Evolutionary conservation across 2,888 invertebrate genomes (phyloP).

Genomic region (Troilus luridus): DNA sequence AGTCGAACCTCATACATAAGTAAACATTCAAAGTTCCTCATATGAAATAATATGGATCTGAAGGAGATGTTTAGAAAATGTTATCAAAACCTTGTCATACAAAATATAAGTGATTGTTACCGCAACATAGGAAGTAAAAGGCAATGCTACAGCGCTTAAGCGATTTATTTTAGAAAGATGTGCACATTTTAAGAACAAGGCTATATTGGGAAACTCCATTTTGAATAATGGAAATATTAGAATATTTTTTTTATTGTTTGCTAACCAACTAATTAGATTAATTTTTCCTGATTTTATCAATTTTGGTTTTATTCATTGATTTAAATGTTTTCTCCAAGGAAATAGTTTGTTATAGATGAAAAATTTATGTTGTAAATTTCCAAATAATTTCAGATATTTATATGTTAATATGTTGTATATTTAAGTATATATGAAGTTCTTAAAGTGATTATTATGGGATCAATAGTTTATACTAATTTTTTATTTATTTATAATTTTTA

Average conservation of each 20-base stretch:
- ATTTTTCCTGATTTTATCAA: neutral
- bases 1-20: neutral
- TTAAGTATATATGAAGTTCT: neutral
- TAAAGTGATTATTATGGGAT: constrained; percentile 35
- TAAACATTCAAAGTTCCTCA: neutral
- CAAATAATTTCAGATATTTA: neutral
- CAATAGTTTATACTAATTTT: constrained; percentile 8
- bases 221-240: neutral
- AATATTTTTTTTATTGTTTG: neutral
- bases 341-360: neutral
- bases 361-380: neutral
- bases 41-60: neutral
- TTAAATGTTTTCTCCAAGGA: neutral
- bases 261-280: neutral
- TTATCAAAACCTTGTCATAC: neutral
- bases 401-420: neutral
- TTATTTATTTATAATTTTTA: neutral
- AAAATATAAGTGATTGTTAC: neutral
- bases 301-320: neutral
- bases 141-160: neutral
- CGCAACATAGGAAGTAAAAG: neutral
- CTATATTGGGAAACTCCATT: neutral
- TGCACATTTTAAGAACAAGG: neutral
- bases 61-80: neutral
- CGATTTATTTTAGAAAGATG: neutral